Evolutionary conservation across 2,888 invertebrate genomes (phyloP).

Genomic region (Lydus trimaculatus): DNA sequence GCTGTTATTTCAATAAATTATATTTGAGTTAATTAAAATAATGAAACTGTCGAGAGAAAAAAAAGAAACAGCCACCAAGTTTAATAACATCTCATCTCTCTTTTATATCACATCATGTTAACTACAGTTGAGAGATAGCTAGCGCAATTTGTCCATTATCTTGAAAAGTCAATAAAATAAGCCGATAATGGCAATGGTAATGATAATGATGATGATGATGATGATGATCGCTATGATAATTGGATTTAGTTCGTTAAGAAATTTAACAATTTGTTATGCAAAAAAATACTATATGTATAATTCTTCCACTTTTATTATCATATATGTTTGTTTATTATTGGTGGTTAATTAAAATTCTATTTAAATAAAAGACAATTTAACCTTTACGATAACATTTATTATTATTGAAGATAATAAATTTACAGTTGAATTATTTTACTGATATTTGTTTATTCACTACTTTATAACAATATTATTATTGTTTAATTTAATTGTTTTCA

Average conservation of each 20-base stretch:
- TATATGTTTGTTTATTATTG: neutral
- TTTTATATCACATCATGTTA: neutral
- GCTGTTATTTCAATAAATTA: neutral
- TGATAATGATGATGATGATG: neutral
- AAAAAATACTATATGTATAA: neutral
- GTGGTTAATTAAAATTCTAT: neutral
- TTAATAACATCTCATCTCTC: neutral
- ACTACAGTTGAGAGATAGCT: neutral
- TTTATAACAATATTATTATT: neutral
- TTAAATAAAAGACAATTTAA: neutral
- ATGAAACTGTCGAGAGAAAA: neutral
- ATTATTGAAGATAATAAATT: constrained; percentile 1
- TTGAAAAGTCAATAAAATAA: neutral
- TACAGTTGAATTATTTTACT: neutral
- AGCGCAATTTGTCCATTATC: constrained; percentile 1
- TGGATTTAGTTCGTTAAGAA: neutral
- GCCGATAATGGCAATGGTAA: neutral
- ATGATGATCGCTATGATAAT: neutral
- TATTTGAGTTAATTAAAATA: neutral
- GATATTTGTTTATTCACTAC: neutral
- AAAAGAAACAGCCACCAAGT: neutral
- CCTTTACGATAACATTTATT: constrained; percentile 6
- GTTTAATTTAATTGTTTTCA: neutral
- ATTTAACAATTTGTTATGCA: neutral
- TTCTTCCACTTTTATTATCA: neutral